phyloP scores from a whole-genome alignment of 2,888 invertebrate genomes.

The Catocala nupta region DNA sequence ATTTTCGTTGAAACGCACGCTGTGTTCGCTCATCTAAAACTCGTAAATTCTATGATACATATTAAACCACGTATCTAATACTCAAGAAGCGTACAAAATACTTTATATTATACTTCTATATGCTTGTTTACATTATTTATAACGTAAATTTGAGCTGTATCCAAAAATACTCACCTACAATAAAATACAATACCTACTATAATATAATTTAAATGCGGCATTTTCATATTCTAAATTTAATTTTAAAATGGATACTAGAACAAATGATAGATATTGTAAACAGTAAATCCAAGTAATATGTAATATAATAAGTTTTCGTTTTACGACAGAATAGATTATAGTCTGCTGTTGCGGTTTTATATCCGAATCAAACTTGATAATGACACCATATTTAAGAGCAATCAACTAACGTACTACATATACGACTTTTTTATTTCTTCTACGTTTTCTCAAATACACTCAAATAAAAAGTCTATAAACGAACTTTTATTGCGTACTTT shows the following conservation, averaged over 20 bases:
- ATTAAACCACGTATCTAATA: neutral
- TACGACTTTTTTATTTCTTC: neutral
- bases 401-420: conserved; percentile 3
- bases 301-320: neutral
- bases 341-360: neutral
- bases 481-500: neutral
- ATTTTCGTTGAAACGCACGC: no score
- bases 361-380: conserved; percentile 1
- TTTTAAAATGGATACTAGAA: no score
- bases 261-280: no score
- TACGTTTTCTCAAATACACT: neutral
- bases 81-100: neutral
- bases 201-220: neutral
- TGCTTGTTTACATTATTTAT: neutral
- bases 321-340: neutral
- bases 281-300: neutral
- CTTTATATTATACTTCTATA: neutral
- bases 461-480: neutral
- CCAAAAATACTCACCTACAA: neutral
- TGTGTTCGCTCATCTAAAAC: no score
- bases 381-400: neutral
- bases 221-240: no score
- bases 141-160: neutral
- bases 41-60: no score
- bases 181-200: neutral